phyloP scores from a whole-genome alignment of 2,113 vertebrate genomes.

The Calypte anna region DNA sequence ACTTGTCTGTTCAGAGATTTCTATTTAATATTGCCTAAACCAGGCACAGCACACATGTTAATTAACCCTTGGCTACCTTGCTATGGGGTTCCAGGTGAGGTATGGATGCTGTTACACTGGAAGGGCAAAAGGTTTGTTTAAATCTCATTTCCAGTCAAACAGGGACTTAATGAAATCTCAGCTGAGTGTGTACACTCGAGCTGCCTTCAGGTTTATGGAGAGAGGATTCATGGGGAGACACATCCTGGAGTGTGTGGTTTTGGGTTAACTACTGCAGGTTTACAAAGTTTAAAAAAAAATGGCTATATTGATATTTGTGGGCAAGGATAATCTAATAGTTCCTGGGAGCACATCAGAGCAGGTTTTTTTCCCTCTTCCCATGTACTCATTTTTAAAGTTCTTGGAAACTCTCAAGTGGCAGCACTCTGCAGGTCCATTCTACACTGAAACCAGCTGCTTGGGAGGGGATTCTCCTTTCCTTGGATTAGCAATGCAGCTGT shows the following conservation, averaged over 20 bases:
- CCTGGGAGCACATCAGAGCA: neutral
- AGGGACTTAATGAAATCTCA: neutral
- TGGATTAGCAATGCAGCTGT: neutral
- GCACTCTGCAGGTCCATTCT: neutral
- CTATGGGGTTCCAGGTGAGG: neutral
- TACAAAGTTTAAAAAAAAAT: neutral
- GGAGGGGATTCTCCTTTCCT: neutral
- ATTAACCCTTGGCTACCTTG: neutral
- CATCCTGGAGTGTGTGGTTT: neutral
- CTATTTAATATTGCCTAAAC: neutral
- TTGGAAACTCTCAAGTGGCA: rapidly evolving
- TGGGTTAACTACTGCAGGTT: neutral
- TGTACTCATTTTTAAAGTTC: neutral
- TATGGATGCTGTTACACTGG: neutral
- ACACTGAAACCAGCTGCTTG: too few species aligned
- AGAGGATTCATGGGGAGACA: neutral
- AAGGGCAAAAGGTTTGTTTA: neutral
- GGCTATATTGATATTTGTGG: neutral
- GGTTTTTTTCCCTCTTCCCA: neutral
- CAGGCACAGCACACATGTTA: rapidly evolving
- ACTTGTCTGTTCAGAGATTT: neutral
- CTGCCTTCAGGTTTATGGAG: neutral
- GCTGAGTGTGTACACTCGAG: neutral
- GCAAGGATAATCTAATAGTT: too few species aligned
- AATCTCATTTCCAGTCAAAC: neutral